Conservation (phyloP, 1,140 invertebrate species). For the Orchesella cincta region DNA sequence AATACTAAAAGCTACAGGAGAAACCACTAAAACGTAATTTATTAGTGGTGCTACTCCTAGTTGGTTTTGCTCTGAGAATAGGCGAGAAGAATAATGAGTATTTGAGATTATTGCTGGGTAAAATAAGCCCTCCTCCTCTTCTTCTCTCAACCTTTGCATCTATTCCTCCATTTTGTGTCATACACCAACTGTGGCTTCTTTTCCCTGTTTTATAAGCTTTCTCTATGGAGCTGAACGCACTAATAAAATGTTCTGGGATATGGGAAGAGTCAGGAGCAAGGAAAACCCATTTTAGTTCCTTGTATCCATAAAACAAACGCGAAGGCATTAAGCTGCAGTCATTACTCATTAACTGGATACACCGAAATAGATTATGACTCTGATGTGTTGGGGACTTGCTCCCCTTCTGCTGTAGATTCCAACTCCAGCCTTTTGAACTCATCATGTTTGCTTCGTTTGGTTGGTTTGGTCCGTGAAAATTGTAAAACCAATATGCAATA, state of each 20-base stretch:
- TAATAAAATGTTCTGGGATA: too few species aligned
- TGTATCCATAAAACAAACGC: background rate
- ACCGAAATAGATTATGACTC: constrained; percentile 2
- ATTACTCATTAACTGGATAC: constrained; percentile 10
- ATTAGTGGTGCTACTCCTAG: too few species aligned
- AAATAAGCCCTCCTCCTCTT: constrained; percentile 1
- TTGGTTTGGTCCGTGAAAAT: constrained; percentile 16
- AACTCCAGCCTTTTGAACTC: constrained; percentile 13
- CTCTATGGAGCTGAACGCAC: too few species aligned
- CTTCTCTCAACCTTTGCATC: background rate
- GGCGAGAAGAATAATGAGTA: constrained; percentile 22
- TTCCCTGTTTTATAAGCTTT: too few species aligned
- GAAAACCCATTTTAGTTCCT: background rate
- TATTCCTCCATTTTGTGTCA: background rate
- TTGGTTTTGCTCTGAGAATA: too few species aligned
- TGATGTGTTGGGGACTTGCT: background rate
- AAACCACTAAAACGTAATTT: constrained; percentile 27
- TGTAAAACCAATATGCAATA: background rate
- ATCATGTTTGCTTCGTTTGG: background rate
- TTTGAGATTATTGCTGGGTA: background rate
- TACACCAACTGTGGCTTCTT: too few species aligned
- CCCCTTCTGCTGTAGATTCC: background rate
- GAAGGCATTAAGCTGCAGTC: background rate
- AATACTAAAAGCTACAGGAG: constrained; percentile 17
- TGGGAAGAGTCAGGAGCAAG: too few species aligned